A percentile compares a stretch with the other conserved stretches of the same genome.
Conservation (phyloP, 2,113 vertebrate species). For the Daphoenositta chrysoptera region DNA sequence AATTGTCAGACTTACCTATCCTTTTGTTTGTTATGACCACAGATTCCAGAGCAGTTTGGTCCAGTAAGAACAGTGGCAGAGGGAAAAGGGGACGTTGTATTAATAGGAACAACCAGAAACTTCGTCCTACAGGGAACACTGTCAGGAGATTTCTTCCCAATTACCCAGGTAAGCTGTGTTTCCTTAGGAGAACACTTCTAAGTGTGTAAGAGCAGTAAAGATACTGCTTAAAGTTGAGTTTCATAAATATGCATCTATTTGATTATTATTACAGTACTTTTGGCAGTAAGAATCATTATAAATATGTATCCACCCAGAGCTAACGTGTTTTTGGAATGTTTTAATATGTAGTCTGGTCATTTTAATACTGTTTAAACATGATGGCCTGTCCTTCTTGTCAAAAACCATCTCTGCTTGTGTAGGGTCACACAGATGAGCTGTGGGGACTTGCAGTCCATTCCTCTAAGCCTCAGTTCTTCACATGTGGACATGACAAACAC, state of each 20-base stretch:
- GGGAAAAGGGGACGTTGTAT: constrained; percentile 85
- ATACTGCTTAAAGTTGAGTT: neutral
- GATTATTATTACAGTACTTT: neutral
- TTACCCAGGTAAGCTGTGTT: constrained; percentile 84
- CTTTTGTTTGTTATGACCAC: neutral
- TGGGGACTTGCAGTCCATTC: constrained; percentile 95
- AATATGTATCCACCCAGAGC: neutral
- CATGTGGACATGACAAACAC: constrained; percentile 92
- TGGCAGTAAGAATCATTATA: neutral
- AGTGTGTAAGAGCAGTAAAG: neutral
- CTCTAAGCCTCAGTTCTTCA: constrained; percentile 88
- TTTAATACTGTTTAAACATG: neutral
- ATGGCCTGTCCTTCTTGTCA: neutral
- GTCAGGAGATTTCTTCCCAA: constrained; percentile 86
- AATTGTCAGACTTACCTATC: neutral
- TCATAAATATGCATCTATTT: neutral
- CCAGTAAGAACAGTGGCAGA: constrained; percentile 94
- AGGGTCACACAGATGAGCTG: constrained; percentile 96
- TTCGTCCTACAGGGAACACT: constrained; percentile 90
- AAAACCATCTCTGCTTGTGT: neutral
- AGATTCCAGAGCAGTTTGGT: constrained; percentile 94
- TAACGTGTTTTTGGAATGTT: neutral
- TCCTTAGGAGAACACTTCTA: neutral
- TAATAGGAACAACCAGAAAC: constrained; percentile 95
- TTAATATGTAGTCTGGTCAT: neutral